phyloP scores from a whole-genome alignment of 1,140 invertebrate genomes.

The Spodoptera frugiperda region DNA sequence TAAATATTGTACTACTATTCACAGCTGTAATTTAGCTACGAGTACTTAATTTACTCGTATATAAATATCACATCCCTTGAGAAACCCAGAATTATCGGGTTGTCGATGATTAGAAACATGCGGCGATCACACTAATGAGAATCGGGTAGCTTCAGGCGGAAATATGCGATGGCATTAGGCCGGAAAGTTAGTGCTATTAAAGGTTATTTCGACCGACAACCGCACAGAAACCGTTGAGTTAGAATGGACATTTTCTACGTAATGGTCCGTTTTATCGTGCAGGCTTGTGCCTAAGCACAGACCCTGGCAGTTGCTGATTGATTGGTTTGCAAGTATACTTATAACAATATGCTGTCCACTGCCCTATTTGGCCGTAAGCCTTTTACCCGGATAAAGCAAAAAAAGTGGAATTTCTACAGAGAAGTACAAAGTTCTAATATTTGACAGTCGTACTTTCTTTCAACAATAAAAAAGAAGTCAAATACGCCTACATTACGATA shows the following conservation, averaged over 20 bases:
- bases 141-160: conserved; percentile 11
- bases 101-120: conserved; percentile 31
- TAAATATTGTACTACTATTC: too few species aligned
- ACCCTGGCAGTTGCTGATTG: not conserved
- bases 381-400: too few species aligned
- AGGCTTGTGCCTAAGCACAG: not conserved
- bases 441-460: too few species aligned
- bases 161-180: conserved; percentile 28
- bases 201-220: conserved; percentile 15
- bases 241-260: conserved; percentile 13
- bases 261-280: conserved; percentile 2
- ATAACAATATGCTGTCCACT: not conserved
- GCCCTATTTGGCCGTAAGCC: not conserved
- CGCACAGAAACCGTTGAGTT: conserved; percentile 11
- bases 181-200: conserved; percentile 35
- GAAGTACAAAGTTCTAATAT: too few species aligned
- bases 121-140: conserved; percentile 28
- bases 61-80: conserved; percentile 3
- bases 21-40: not conserved
- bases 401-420: too few species aligned
- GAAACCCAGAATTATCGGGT: conserved; percentile 9
- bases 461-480: too few species aligned
- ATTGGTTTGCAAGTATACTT: conserved; percentile 6
- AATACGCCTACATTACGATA: too few species aligned
- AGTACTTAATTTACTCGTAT: conserved; percentile 14